These are phyloP conservation scores for Theocolax elegans DNA, from an alignment of 1,140 invertebrate species.

Conservation along the genomic window DNA sequence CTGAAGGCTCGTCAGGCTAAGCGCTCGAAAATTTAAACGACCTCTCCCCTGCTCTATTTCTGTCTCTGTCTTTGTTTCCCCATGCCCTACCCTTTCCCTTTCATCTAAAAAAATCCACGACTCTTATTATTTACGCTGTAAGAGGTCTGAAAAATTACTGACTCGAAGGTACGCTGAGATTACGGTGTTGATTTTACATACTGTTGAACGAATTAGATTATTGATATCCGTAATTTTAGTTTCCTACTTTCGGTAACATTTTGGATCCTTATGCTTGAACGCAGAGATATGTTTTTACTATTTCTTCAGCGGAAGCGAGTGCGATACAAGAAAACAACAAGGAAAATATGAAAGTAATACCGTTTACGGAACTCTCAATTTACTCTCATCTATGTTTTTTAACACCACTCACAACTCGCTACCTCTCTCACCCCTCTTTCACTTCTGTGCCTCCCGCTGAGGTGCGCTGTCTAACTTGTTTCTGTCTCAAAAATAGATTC, in stretches of 20 bases:
- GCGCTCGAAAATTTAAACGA: constrained; percentile 63
- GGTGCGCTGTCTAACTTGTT: constrained; percentile 41
- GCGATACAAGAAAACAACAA: constrained; percentile 55
- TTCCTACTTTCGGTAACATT: too few species aligned
- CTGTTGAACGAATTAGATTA: too few species aligned
- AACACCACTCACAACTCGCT: constrained; percentile 22
- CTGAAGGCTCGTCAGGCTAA: constrained; percentile 64
- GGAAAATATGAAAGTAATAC: background rate
- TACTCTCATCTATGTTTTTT: background rate
- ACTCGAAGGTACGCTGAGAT: too few species aligned
- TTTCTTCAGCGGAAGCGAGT: constrained; percentile 33
- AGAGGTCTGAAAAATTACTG: too few species aligned
- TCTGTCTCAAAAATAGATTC: constrained; percentile 40
- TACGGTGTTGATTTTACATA: too few species aligned
- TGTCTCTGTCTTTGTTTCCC: background rate
- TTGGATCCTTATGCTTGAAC: too few species aligned
- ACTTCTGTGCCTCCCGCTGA: constrained; percentile 26
- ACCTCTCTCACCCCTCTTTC: constrained; percentile 25
- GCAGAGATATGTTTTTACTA: background rate
- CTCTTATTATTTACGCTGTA: too few species aligned
- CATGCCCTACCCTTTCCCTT: background rate
- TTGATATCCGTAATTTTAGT: too few species aligned
- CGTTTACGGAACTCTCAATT: background rate
- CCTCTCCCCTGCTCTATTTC: background rate
- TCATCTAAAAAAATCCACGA: background rate